Base-by-base conservation (phyloP, 2,888 invertebrate species). In the Eupithecia dodoneata region DNA sequence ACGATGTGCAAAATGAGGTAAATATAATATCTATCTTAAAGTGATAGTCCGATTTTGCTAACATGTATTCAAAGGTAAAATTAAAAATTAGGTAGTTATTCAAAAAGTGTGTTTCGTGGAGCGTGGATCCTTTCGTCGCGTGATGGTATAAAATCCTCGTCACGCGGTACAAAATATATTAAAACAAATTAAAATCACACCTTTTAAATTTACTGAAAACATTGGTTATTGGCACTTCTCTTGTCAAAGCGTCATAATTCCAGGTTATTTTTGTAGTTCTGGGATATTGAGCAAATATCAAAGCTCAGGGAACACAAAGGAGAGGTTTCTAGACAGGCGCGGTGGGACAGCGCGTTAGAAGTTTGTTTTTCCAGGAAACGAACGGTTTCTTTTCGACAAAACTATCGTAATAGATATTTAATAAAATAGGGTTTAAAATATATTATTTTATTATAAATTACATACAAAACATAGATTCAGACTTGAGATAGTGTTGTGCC, bases 1-100 rank as follows among this genome's bases (percentile, higher is more conserved):
- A 93, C 76, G 87, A 86, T 0, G 88, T 94, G 5, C 81, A 85
- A 18, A 85, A 90, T 77, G 86, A 88, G 90, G 94, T 91, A 80
- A 73, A 13, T 13, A 63, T 30, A 30, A 63, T 30, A 66, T 13
- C 5, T 4, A 30, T 30, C 30, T 30, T 30, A 30, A 12, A 41
- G 9, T 41, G 41, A 41, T 6, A 13, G 2, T 55, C 15, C 5
- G n/a, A 15, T 0, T 15, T 15, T 55, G 12, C 12, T 52, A 52
- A 15, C 13, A 30, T 30, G 1, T 4, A 52, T 52, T 15, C 1
- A 15, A 52, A 15, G 30, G 30, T 30, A 30, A 30, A 30, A 30
- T 30, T 52, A 4, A 52, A 52, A 52, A 15, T 52, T 30, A 30
- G 0, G 2, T 12, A 49, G 12, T 10, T 49, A 52, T 15, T 4